Base-by-base conservation (phyloP, 2,113 vertebrate genomes). In the Ornithorhynchus anatinus region DNA sequence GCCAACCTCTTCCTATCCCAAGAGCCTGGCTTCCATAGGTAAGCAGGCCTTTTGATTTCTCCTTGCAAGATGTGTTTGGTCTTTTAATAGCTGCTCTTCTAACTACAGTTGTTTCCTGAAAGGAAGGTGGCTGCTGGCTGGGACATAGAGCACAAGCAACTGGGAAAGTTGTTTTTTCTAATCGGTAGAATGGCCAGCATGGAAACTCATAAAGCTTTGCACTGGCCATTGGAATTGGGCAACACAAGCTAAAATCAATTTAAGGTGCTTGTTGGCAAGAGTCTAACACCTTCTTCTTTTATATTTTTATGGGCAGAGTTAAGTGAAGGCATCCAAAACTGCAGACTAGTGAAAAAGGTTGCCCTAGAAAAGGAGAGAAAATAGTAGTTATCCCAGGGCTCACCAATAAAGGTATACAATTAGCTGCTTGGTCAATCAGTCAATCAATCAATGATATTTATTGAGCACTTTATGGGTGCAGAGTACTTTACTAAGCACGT, bases 1-100 rank as follows among this genome's bases (percentile, higher is more conserved):
- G 17, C 67, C 31, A 0, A 14, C 66, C 27, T 59, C 59, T 33
- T 69, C 36, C 82, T 72, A 36, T 63, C 60, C 27, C 13, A 32
- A 13, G 45, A 80, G 64, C 36, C 15, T 36, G 29, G 48, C 56
- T 45, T 32, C 14, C 35, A 37, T 32, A 82, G 87, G 89, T 85
- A 54, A 88, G 71, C 68, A 8, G 82, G 59, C 62, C 20, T 68
- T 8, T 52, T 59, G 40, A 32, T 13, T 47, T 16, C 17, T 27
- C 19, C 10, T n/a, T n/a, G n/a, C n/a, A n/a, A n/a, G n/a, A n/a
- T n/a, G n/a, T n/a, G n/a, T n/a, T n/a, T n/a, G n/a, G n/a, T 29
- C 3, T 10, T 31, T 1, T 71, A 4, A 32, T 48, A 39, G 40
- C 39, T 51, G 3, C 42, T 44, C 44, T 45, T 16, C 29, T 45